These are phyloP conservation scores for Sylvietta virens DNA, from an alignment of 2,113 vertebrate species.

Conservation along the genomic window DNA sequence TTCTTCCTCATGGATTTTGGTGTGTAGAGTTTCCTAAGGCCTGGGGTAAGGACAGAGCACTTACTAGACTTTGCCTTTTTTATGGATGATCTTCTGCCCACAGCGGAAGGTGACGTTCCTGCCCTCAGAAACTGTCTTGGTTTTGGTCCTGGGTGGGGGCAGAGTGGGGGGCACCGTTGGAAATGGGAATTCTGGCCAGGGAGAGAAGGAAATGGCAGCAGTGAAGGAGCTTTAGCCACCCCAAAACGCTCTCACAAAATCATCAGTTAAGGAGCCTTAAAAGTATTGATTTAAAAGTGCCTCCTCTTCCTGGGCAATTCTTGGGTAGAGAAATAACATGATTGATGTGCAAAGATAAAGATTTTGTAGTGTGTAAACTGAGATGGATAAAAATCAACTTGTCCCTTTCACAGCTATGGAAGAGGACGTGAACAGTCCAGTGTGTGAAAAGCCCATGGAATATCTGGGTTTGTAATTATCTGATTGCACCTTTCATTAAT, in stretches of 20 bases:
- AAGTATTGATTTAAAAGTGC: not conserved
- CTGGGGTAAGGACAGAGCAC: slow-evolving; percentile 49
- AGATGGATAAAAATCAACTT: not conserved
- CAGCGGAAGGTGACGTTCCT: slow-evolving; percentile 93
- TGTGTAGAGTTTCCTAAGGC: not conserved
- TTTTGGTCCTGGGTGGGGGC: slow-evolving; percentile 86
- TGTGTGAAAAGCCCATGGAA: not conserved
- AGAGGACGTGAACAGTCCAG: not conserved
- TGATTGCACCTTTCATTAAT: not conserved
- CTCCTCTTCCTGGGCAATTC: not conserved
- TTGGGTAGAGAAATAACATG: fast-evolving
- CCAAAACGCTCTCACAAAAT: not conserved
- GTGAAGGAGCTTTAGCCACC: not conserved
- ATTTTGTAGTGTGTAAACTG: not conserved
- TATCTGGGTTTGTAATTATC: not conserved
- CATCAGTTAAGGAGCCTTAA: not conserved
- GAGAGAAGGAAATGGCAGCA: not conserved
- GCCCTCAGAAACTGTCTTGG: slow-evolving; percentile 87
- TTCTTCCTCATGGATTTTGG: not conserved
- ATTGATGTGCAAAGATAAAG: not conserved
- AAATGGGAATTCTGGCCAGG: slow-evolving; percentile 85
- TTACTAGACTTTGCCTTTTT: slow-evolving; percentile 94
- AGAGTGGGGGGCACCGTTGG: slow-evolving; percentile 83
- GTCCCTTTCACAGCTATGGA: fast-evolving
- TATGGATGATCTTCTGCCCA: slow-evolving; percentile 91